Evolutionary conservation across 2,797 vertebrate genomes (phyloP).

Genomic region (Enteromius mattozi): DNA sequence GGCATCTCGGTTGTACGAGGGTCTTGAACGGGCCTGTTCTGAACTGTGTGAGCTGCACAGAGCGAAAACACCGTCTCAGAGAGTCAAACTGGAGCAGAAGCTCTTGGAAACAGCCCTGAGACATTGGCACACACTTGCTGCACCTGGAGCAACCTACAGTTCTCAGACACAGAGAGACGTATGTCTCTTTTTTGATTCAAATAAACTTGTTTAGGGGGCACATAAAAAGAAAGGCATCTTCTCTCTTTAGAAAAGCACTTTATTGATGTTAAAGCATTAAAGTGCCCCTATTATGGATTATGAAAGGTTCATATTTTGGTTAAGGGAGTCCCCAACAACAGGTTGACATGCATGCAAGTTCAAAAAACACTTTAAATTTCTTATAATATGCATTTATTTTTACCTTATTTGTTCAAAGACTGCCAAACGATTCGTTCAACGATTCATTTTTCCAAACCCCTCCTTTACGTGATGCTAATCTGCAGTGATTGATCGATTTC

Average conservation of each 20-base stretch:
- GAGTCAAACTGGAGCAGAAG: conserved; percentile 67
- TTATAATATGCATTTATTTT: too few relatives aligned
- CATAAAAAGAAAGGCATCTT: background rate
- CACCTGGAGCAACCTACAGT: conserved; percentile 69
- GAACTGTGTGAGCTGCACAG: conserved; percentile 71
- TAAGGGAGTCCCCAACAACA: too few relatives aligned
- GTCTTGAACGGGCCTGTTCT: conserved; percentile 66
- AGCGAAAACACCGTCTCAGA: conserved; percentile 60
- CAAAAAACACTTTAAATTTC: too few relatives aligned
- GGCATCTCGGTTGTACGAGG: conserved; percentile 67
- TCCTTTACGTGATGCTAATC: too few relatives aligned
- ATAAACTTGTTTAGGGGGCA: background rate
- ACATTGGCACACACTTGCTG: conserved; percentile 66
- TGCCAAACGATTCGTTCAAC: too few relatives aligned
- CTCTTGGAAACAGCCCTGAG: conserved; percentile 71
- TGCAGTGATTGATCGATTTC: too few relatives aligned
- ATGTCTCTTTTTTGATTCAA: conserved; percentile 45
- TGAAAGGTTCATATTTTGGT: too few relatives aligned
- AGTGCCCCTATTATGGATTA: too few relatives aligned
- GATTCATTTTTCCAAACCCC: too few relatives aligned
- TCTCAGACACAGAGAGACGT: conserved; percentile 75
- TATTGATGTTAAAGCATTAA: background rate
- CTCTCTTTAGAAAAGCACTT: background rate
- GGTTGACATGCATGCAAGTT: too few relatives aligned
- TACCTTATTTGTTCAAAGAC: too few relatives aligned